Conservation (phyloP, 2,113 vertebrate genomes). For the Elephantulus edwardii region DNA sequence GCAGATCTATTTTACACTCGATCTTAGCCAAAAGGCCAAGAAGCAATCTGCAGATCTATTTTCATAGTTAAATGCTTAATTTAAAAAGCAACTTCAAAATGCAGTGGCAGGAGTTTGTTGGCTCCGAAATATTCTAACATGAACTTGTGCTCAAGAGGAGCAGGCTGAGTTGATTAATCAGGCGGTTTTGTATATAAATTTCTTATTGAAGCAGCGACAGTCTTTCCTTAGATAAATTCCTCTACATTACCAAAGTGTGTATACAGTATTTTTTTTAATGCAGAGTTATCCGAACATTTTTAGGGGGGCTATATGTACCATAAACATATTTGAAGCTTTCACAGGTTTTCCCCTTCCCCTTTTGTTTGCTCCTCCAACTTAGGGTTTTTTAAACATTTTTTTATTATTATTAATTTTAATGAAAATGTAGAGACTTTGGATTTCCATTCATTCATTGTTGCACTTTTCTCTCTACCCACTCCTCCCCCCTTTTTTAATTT, state of each 20-base stretch:
- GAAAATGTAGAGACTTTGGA: too few relatives aligned
- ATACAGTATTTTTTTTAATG: too few relatives aligned
- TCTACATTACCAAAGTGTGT: not conserved
- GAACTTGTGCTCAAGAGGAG: constrained; percentile 13
- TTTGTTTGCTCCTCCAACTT: constrained; percentile 42
- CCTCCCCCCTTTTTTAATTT: constrained; percentile 24
- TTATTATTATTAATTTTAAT: too few relatives aligned
- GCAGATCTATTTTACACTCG: constrained; percentile 28
- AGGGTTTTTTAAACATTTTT: too few relatives aligned
- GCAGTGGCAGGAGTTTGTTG: constrained; percentile 14
- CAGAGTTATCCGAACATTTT: not conserved
- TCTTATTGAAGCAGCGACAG: not conserved
- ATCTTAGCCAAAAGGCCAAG: too few relatives aligned
- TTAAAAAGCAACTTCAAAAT: constrained; percentile 44
- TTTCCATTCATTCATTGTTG: too few relatives aligned
- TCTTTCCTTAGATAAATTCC: constrained; percentile 1
- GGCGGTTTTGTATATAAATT: constrained; percentile 27
- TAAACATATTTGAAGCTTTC: not conserved
- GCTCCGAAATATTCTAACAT: not conserved
- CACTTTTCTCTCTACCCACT: too few relatives aligned
- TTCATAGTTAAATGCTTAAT: constrained; percentile 2
- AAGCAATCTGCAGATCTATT: constrained; percentile 27
- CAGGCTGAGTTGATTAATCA: constrained; percentile 12
- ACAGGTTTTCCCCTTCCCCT: not conserved
- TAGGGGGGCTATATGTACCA: not conserved